Percentiles rank a stretch among this genome's conserved stretches.
Evolutionary conservation across 1,140 invertebrate genomes (phyloP).

Genomic region (Elymnias hypermnestra): DNA sequence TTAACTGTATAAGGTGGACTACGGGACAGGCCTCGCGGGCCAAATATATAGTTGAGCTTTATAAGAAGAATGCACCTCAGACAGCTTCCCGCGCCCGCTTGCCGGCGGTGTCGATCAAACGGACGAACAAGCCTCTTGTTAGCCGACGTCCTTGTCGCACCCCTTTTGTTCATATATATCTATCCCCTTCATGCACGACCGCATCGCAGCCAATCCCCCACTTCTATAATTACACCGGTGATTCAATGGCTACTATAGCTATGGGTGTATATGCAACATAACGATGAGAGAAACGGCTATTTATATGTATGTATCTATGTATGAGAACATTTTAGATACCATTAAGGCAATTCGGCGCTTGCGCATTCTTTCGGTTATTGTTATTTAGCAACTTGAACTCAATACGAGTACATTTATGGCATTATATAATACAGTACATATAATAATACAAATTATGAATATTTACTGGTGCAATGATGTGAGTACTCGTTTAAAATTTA

Average conservation of each 20-base stretch:
- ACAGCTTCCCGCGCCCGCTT: conserved; percentile 64
- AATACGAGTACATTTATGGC: neutral
- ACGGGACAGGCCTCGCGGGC: conserved; percentile 35
- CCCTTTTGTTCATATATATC: conserved; percentile 28
- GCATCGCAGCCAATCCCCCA: conserved; percentile 74
- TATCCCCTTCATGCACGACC: conserved; percentile 46
- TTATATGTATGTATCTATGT: conserved; percentile 48
- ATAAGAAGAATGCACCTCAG: conserved; percentile 72
- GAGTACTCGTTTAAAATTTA: too few relatives aligned
- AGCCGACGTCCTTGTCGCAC: conserved; percentile 49
- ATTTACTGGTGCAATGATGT: too few relatives aligned
- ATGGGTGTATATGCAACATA: conserved; percentile 57
- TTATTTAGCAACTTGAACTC: neutral
- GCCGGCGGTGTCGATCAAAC: conserved; percentile 73
- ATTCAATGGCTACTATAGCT: conserved; percentile 75
- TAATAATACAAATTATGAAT: too few relatives aligned
- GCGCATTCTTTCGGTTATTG: conserved; percentile 5
- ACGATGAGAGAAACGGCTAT: conserved; percentile 64
- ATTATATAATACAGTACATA: too few relatives aligned
- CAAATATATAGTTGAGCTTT: conserved; percentile 73
- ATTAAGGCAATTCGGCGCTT: conserved; percentile 41
- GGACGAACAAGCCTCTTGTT: conserved; percentile 72
- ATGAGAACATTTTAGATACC: conserved; percentile 52
- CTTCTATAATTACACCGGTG: conserved; percentile 75
- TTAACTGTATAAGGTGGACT: conserved; percentile 47